phyloP scores from a whole-genome alignment of 1,140 invertebrate genomes.

The Panagrolaimus sp. region DNA sequence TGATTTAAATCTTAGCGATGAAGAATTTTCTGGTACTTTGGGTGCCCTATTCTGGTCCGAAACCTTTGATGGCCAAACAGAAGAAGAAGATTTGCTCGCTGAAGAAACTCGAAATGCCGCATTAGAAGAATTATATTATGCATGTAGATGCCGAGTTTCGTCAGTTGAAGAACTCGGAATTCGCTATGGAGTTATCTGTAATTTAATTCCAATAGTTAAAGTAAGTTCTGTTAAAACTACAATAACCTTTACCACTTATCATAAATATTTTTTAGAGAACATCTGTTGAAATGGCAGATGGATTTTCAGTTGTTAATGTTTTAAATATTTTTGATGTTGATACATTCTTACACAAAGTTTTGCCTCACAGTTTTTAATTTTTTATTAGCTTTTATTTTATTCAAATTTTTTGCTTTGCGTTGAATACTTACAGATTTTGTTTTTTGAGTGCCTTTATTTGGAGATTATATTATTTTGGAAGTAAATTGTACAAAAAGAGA shows the following conservation, averaged over 20 bases:
- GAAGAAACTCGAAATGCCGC: not conserved
- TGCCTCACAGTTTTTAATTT: conserved; percentile 1
- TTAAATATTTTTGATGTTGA: conserved; percentile 12
- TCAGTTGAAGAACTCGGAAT: not conserved
- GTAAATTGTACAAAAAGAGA: too few species aligned
- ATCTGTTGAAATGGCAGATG: not conserved
- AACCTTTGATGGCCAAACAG: not conserved
- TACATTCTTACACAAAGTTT: conserved; percentile 4
- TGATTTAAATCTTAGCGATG: not conserved
- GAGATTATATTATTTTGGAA: too few species aligned
- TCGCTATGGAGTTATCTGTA: not conserved
- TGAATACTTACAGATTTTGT: too few species aligned
- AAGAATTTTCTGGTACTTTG: conserved; percentile 7
- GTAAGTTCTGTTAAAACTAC: too few species aligned
- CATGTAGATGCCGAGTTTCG: not conserved
- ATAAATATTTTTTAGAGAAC: conserved; percentile 8
- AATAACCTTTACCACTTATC: too few species aligned
- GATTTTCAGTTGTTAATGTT: conserved; percentile 2
- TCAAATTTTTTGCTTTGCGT: too few species aligned
- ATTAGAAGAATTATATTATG: not conserved
- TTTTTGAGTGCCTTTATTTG: too few species aligned
- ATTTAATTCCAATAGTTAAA: conserved; percentile 11
- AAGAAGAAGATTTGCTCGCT: not conserved
- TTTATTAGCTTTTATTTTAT: too few species aligned
- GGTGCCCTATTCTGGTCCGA: not conserved